Conservation (phyloP, 2,113 vertebrate species). For the Lagopus muta region DNA sequence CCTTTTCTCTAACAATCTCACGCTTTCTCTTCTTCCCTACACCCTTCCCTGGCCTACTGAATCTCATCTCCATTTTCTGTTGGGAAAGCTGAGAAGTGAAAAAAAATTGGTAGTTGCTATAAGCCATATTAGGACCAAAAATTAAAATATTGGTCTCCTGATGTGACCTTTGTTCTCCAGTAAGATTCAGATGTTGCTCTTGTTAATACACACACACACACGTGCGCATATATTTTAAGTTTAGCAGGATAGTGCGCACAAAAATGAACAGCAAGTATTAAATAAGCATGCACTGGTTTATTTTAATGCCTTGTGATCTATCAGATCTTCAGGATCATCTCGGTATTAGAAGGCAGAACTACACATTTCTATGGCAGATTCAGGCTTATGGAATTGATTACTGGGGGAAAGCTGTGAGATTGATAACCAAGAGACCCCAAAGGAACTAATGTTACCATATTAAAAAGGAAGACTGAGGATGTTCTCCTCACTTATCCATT, state of each 20-base stretch:
- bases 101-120: background rate
- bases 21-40: background rate
- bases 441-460: background rate
- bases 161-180: background rate
- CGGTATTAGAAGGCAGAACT: background rate
- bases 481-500: background rate
- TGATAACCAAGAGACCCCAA: background rate
- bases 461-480: background rate
- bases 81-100: background rate
- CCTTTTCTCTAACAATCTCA: background rate
- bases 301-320: background rate
- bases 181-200: background rate
- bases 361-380: background rate
- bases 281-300: background rate
- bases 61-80: background rate
- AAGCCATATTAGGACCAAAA: background rate
- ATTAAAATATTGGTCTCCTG: background rate
- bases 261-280: background rate
- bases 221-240: background rate
- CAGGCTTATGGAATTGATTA: background rate
- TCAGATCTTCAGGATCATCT: background rate
- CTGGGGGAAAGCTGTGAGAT: fast-evolving
- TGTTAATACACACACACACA: background rate
- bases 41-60: background rate
- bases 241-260: background rate